Base-by-base conservation (phyloP, 1,140 invertebrate genomes). In the Brachionus rubens region DNA sequence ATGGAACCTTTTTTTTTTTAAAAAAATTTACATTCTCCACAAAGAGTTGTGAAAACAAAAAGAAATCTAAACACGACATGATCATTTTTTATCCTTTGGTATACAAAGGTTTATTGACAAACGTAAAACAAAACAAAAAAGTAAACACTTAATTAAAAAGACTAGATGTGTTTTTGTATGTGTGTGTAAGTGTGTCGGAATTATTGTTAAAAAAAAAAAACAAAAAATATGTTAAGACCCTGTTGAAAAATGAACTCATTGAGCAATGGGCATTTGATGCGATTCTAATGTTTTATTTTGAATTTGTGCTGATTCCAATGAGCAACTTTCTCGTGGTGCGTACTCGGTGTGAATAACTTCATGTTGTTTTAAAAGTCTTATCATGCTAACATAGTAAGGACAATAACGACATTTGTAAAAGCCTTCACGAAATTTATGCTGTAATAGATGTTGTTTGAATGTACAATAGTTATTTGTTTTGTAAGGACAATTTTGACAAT, bases 391-490 rank as follows among this genome's bases (percentile, higher is more conserved):
- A 72, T 50, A 72, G n/a, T 72, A 72, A 9, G 46, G 68, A 54
- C 68, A 72, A 41, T 72, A 72, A 33, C 68, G 68, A 48, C 68
- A 72, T 40, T 72, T 72, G 24, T 40, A 72, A 21, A 50, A 54
- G 14, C 50, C 68, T 7, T 72, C 68, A 7, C 68, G 24, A 33
- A 72, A 48, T 19, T 24, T 48, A 48, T 72, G 68, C 28, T 50
- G 46, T 26, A 40, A 36, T 16, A 72, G 9, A 72, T 72, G 68
- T 19, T 72, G 68, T 33, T 54, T 48, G 3, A 72, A 36, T 14
- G 28, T 72, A 24, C 46, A 48, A 16, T 50, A 72, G 24, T 72
- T 72, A 16, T 41, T 54, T 19, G 68, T 72, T 36, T 72, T 48
- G 5, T 72, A 72, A 0, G 68, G 68, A 48, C 68, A 72, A 33